Percentiles rank a stretch among this genome's conserved stretches.
Evolutionary conservation across 2,888 invertebrate species (phyloP).

Genomic region (Zele albiditarsus): DNA sequence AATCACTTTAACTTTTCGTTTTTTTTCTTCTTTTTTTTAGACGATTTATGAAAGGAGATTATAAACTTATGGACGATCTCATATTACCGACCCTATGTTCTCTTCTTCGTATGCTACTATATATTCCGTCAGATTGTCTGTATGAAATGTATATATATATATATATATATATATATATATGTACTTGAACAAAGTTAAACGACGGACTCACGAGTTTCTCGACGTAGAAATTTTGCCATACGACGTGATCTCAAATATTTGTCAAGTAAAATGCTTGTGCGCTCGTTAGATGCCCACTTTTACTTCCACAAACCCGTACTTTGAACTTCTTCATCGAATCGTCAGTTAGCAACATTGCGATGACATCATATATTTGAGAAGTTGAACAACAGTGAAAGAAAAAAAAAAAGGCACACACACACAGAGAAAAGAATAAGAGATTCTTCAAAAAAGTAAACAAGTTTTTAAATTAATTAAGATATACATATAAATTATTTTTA

Average conservation of each 20-base stretch:
- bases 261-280: constrained; percentile 38
- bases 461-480: constrained; percentile 9
- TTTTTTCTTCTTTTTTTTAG: not conserved
- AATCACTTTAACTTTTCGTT: not conserved
- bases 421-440: not conserved
- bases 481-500: constrained; percentile 2
- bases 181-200: constrained; percentile 27
- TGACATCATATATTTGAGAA: constrained; percentile 32
- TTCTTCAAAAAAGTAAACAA: not conserved
- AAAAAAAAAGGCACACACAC: constrained; percentile 18
- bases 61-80: constrained; percentile 8
- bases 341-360: constrained; percentile 9
- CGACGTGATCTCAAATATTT: constrained; percentile 50
- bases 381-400: constrained; percentile 5
- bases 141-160: not conserved
- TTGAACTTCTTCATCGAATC: constrained; percentile 22
- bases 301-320: constrained; percentile 34
- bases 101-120: not conserved
- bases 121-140: not conserved
- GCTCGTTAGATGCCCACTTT: constrained; percentile 41
- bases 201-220: constrained; percentile 24
- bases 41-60: constrained; percentile 6
- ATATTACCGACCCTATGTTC: not conserved
- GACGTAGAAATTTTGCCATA: constrained; percentile 37
- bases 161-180: constrained; percentile 12